Evolutionary conservation across 2,113 vertebrate genomes (phyloP), one percentile per base, ranked within the genome.

Genomic region (Bufo bufo): DNA sequence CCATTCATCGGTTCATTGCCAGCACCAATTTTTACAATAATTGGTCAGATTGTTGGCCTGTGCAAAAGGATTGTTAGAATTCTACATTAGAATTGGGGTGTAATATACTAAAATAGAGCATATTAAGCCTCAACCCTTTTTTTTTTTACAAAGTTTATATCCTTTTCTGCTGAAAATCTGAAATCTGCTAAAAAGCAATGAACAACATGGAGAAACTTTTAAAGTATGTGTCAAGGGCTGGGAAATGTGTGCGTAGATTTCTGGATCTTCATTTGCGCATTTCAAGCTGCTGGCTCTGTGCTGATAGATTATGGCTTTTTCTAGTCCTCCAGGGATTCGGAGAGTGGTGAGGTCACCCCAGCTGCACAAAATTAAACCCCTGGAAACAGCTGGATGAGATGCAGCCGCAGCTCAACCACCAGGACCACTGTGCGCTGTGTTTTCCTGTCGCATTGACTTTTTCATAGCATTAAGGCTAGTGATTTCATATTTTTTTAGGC

Each of bases 321-420:
- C 82, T 77, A 52, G 81, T 50, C 81, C 87, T 84, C 58, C 0
- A 82, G 87, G 87, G 87, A 89, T 89, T 89, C 23, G 11, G 63
- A 77, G 87, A 78, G 81, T 78, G 87, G 72, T 89, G 87, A 89
- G 87, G 81, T 89, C 81, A 89, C 87, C 33, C 59, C 87, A 89
- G 87, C 87, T 89, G 87, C 87, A 89, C 87, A 84, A 59, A 89
- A 89, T 89, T 89, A 89, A 89, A 84, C 82, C 87, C 77, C 82
- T 89, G 87, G 82, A 89, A 89, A 89, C 87, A 89, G 87, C 87
- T 89, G 87, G 87, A 89, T 83, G 50, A 84, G 45, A 63, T 66
- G 74, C 49, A 89, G 61, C 72, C 87, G 78, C 82, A 89, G 81
- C 87, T 78, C 49, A 84, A 84, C 87, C 87, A 89, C 81, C 87